Percentiles rank a stretch among this genome's conserved stretches.
phyloP scores from a whole-genome alignment of 2,888 invertebrate species.

The Drosophila silvestris region DNA sequence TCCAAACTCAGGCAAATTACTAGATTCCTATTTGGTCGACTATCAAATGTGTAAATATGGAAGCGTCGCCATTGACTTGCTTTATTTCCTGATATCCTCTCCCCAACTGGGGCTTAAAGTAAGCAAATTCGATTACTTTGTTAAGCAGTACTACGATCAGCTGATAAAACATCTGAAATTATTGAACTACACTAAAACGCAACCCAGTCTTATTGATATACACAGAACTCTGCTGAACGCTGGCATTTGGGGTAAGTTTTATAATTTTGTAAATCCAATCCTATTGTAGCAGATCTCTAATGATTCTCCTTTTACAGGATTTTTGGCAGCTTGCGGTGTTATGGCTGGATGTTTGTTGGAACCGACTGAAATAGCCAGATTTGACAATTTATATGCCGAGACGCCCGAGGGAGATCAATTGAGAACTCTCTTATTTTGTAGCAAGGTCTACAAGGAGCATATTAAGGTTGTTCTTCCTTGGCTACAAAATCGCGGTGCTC shows the following conservation, averaged over 20 bases:
- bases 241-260: constrained; percentile 68
- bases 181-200: constrained; percentile 66
- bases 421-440: constrained; percentile 36
- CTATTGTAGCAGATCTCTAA: background rate
- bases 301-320: constrained; percentile 23
- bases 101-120: constrained; percentile 68
- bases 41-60: constrained; percentile 71
- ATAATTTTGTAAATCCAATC: background rate
- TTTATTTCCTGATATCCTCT: constrained; percentile 75
- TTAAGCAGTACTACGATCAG: constrained; percentile 77
- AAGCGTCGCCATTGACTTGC: constrained; percentile 67
- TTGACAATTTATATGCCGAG: constrained; percentile 48
- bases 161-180: constrained; percentile 69
- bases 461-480: constrained; percentile 49
- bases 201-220: constrained; percentile 77
- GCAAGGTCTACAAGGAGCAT: constrained; percentile 41
- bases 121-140: constrained; percentile 74
- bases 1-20: constrained; percentile 52
- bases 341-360: constrained; percentile 46
- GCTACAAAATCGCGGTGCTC: constrained; percentile 57
- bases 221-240: constrained; percentile 73
- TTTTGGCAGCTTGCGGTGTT: constrained; percentile 41
- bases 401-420: constrained; percentile 35
- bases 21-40: constrained; percentile 66
- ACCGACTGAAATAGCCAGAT: constrained; percentile 32